These are phyloP conservation scores for Phylloscopus whistleri DNA, from an alignment of 2,113 vertebrate species.

Conservation along the genomic window DNA sequence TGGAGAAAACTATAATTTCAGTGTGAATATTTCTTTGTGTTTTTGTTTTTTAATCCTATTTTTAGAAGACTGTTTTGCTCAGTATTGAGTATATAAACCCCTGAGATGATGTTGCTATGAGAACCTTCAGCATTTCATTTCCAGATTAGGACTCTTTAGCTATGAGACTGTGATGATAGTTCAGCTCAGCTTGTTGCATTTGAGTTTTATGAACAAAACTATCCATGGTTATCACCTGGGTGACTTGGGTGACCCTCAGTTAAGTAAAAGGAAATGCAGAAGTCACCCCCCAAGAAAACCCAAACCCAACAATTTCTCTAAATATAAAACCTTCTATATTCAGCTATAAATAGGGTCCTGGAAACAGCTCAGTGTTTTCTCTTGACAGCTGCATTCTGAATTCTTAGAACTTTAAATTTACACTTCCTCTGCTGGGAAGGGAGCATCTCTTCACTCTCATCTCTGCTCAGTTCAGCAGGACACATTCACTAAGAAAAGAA, in stretches of 20 bases:
- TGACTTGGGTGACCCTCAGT: background rate
- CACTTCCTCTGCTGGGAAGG: background rate
- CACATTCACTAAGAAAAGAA: background rate
- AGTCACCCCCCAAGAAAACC: rapidly evolving
- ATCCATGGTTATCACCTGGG: background rate
- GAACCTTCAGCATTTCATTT: background rate
- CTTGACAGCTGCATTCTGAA: background rate
- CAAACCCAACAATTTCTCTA: background rate
- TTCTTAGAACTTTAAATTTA: background rate
- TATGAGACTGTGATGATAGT: background rate
- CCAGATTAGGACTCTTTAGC: background rate
- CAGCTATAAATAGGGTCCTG: background rate
- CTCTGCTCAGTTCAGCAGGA: background rate
- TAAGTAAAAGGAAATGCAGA: background rate
- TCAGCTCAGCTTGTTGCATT: background rate
- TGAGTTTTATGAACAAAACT: background rate
- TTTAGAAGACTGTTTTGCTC: background rate
- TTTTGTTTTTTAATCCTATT: background rate
- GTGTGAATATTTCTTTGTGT: background rate
- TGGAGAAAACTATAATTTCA: background rate
- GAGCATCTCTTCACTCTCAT: background rate
- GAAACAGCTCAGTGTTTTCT: background rate
- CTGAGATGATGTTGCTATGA: background rate
- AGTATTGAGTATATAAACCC: background rate
- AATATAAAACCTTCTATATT: background rate